Evolutionary conservation across 2,888 invertebrate genomes (phyloP).

Genomic region (Tortrix viridana): DNA sequence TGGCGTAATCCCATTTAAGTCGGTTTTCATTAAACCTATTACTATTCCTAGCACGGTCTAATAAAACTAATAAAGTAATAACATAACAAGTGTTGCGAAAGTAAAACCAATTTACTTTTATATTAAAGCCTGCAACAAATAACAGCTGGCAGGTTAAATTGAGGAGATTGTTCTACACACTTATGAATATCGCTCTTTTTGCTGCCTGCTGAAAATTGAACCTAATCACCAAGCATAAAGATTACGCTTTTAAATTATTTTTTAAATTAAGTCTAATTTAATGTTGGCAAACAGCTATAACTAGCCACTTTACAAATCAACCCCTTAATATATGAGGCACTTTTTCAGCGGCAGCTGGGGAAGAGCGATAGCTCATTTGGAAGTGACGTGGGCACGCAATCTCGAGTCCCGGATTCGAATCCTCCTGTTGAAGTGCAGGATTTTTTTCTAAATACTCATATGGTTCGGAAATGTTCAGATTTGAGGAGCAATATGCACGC

Average conservation of each 20-base stretch:
- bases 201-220: background rate
- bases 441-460: no score
- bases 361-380: slow-evolving; percentile 36
- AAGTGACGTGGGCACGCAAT: slow-evolving; percentile 28
- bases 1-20: slow-evolving; percentile 1
- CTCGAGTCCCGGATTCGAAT: slow-evolving; percentile 25
- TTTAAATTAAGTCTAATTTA: background rate
- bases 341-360: slow-evolving; percentile 20
- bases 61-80: slow-evolving; percentile 29
- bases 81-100: slow-evolving; percentile 19
- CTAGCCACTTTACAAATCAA: slow-evolving; percentile 37
- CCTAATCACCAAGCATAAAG: background rate
- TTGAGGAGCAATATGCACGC: background rate
- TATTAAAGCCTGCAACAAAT: slow-evolving; percentile 23
- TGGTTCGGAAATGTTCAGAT: slow-evolving; percentile 4
- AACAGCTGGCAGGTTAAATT: slow-evolving; percentile 14
- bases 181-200: background rate
- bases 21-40: slow-evolving; percentile 12
- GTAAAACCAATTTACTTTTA: slow-evolving; percentile 29
- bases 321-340: slow-evolving; percentile 32
- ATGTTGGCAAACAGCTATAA: slow-evolving; percentile 16
- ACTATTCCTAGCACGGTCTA: slow-evolving; percentile 13
- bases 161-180: slow-evolving; percentile 3
- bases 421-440: slow-evolving; percentile 21
- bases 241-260: background rate